Conservation (phyloP, 2,797 vertebrate species). For the Mormyrus proboscirostris region DNA sequence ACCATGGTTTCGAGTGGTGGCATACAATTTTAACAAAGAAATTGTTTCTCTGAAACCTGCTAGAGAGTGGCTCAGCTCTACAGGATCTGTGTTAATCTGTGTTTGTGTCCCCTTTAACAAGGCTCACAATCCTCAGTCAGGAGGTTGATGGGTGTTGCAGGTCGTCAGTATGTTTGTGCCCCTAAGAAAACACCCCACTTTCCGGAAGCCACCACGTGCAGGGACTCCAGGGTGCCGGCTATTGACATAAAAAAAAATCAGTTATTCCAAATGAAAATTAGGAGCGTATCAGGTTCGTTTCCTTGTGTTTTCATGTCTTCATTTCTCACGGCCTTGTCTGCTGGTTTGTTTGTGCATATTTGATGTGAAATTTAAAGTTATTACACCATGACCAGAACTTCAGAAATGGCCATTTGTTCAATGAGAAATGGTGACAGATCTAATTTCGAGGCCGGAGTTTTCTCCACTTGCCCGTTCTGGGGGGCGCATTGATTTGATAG, state of each 20-base stretch:
- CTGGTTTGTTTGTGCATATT: background rate
- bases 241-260: background rate
- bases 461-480: constrained; percentile 20
- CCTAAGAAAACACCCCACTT: background rate
- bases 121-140: background rate
- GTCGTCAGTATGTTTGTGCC: background rate
- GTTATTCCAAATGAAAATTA: background rate
- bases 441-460: background rate
- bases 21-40: background rate
- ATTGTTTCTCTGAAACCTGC: background rate
- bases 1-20: background rate
- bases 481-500: constrained; percentile 57
- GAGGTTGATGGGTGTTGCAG: background rate
- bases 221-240: background rate
- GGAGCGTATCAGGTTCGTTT: background rate
- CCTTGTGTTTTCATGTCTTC: background rate
- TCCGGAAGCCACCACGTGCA: background rate
- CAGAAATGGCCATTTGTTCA: constrained; percentile 7
- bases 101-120: background rate
- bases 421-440: background rate
- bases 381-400: background rate
- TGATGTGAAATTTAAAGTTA: background rate
- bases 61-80: background rate
- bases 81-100: background rate
- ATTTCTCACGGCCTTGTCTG: background rate